These are phyloP conservation scores for Emesis russula DNA, from an alignment of 2,888 invertebrate species.

Conservation along the genomic window DNA sequence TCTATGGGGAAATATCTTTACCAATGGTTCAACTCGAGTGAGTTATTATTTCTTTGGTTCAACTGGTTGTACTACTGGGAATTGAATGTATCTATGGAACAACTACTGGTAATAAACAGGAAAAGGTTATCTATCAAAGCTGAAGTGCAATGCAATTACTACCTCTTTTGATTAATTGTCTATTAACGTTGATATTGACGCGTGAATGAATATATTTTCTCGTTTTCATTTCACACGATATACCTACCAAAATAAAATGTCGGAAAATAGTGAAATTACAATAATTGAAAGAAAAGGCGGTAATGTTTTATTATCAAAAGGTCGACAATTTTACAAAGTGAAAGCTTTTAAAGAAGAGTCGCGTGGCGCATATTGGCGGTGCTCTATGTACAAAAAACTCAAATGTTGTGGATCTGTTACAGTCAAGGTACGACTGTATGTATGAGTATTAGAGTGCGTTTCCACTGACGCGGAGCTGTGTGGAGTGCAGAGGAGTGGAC, in stretches of 20 bases:
- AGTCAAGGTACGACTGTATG: constrained; percentile 40
- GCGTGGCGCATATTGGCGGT: too few relatives aligned
- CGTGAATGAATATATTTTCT: neutral
- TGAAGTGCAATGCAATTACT: neutral
- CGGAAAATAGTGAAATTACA: neutral
- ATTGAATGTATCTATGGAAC: too few relatives aligned
- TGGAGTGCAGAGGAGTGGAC: constrained; percentile 25
- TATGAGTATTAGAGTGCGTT: constrained; percentile 36
- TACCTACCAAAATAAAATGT: neutral
- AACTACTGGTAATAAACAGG: too few relatives aligned
- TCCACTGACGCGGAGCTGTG: constrained; percentile 9
- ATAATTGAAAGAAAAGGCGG: constrained; percentile 5
- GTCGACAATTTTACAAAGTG: constrained; percentile 18
- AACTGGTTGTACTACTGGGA: neutral
- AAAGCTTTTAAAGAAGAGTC: neutral
- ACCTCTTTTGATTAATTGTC: neutral
- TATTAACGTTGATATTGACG: neutral
- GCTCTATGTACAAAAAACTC: neutral
- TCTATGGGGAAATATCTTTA: neutral
- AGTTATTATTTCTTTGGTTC: neutral
- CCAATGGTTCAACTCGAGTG: neutral
- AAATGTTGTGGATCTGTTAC: constrained; percentile 19
- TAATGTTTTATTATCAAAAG: constrained; percentile 16
- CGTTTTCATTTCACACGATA: neutral
- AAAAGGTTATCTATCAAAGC: neutral